Conservation (phyloP, 2,113 vertebrate species). For the Microcebus murinus region DNA sequence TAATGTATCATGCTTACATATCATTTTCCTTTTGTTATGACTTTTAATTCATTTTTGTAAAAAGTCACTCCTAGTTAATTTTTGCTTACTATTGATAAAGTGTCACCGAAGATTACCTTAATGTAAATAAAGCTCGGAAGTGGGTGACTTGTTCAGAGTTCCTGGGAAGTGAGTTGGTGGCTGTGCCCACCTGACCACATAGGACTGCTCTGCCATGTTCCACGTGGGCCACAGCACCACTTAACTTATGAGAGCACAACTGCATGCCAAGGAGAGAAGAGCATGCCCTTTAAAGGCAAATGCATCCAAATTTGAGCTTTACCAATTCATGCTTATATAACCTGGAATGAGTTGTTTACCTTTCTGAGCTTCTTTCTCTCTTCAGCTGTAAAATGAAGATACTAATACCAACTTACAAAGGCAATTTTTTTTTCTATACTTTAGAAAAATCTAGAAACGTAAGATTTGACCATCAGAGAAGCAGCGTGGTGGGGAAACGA, state of each 20-base stretch:
- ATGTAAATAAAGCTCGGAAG: background rate
- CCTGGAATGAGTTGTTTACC: background rate
- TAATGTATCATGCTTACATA: background rate
- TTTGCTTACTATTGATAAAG: background rate
- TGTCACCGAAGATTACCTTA: background rate
- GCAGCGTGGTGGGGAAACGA: fast-evolving
- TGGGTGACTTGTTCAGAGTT: background rate
- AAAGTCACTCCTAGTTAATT: background rate
- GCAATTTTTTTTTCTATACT: background rate
- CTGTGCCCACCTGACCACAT: background rate
- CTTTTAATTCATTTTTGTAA: background rate
- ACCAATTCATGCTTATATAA: background rate
- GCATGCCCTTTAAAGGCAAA: background rate
- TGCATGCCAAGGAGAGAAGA: too few relatives aligned
- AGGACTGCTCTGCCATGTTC: background rate
- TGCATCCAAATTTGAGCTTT: background rate
- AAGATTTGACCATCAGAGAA: background rate
- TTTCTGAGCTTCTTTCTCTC: background rate
- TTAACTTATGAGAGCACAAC: background rate
- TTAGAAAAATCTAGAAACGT: background rate
- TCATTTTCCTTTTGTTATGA: background rate
- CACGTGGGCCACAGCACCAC: background rate
- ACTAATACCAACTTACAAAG: background rate
- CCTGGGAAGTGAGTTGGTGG: background rate
- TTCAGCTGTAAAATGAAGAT: slow-evolving; percentile 32